Conservation (phyloP, 2,797 vertebrate species). For the Emydoidea blandingii region DNA sequence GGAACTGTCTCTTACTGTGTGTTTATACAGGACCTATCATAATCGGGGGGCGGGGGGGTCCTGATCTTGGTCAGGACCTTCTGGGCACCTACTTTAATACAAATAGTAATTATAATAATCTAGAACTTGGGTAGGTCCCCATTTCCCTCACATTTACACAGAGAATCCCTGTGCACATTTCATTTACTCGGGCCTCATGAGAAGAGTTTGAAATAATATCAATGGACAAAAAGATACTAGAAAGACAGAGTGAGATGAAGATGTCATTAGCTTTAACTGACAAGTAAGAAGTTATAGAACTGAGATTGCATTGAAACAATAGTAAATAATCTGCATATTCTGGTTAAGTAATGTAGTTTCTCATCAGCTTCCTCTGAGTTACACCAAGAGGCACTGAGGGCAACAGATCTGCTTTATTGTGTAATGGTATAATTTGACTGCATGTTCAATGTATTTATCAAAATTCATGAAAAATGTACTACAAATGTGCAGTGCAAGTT, state of each 20-base stretch:
- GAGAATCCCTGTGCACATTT: background rate
- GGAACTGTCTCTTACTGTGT: background rate
- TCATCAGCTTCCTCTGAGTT: background rate
- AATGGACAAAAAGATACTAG: background rate
- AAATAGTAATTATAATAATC: background rate
- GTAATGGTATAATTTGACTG: background rate
- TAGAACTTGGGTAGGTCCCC: background rate
- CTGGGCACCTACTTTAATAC: background rate
- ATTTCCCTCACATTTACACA: background rate
- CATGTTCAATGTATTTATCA: background rate
- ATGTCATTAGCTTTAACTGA: fast-evolving
- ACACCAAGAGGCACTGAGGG: background rate
- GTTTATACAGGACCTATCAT: background rate
- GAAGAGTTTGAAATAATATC: background rate
- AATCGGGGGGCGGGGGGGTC: background rate
- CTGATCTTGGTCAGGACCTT: background rate
- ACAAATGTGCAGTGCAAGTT: background rate
- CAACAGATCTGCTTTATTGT: background rate
- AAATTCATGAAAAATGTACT: background rate
- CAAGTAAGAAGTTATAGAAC: background rate
- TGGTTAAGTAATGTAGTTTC: background rate
- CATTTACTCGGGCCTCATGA: background rate
- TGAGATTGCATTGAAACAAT: no score
- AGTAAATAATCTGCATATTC: background rate
- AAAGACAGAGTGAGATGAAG: background rate